phyloP scores from a whole-genome alignment of 2,113 vertebrate genomes.

The Corydoras sp. region DNA sequence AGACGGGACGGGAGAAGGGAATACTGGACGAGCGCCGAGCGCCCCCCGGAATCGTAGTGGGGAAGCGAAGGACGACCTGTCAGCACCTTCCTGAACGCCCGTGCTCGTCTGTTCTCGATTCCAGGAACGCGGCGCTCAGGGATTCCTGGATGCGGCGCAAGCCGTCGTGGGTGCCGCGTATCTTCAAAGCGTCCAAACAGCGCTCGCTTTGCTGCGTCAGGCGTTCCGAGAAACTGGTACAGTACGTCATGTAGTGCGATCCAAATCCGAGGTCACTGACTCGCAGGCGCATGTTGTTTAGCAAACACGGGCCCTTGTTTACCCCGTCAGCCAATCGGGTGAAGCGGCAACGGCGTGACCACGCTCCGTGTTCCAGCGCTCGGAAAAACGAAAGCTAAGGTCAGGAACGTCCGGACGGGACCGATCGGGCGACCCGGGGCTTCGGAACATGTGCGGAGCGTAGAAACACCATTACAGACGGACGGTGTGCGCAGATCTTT shows the following conservation, averaged over 20 bases:
- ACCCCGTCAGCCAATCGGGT: constrained; percentile 27
- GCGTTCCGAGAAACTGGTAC: constrained; percentile 2
- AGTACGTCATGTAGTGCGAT: constrained; percentile 8
- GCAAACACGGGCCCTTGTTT: constrained; percentile 34
- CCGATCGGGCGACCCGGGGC: neutral
- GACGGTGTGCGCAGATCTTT: neutral
- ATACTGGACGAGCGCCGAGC: neutral
- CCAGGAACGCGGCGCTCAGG: constrained; percentile 5
- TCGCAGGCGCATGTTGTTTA: constrained; percentile 27
- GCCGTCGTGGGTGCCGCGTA: neutral
- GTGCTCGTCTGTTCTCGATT: neutral
- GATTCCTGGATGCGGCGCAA: neutral
- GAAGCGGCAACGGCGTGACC: constrained; percentile 1
- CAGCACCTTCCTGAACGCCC: constrained; percentile 8
- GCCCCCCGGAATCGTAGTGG: constrained; percentile 7
- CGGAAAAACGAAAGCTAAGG: constrained; percentile 14
- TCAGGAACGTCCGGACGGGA: constrained; percentile 16
- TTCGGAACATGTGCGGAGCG: constrained; percentile 9
- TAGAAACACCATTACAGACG: neutral
- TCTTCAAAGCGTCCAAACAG: neutral
- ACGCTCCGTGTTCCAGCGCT: neutral
- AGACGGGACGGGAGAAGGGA: neutral
- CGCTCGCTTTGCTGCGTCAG: neutral
- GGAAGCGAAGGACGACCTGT: constrained; percentile 7
- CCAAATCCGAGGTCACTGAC: constrained; percentile 20